Percentiles rank a stretch among this genome's conserved stretches.
These are phyloP conservation scores for Rutpela maculata DNA, from an alignment of 2,888 invertebrate genomes.

Conservation along the genomic window DNA sequence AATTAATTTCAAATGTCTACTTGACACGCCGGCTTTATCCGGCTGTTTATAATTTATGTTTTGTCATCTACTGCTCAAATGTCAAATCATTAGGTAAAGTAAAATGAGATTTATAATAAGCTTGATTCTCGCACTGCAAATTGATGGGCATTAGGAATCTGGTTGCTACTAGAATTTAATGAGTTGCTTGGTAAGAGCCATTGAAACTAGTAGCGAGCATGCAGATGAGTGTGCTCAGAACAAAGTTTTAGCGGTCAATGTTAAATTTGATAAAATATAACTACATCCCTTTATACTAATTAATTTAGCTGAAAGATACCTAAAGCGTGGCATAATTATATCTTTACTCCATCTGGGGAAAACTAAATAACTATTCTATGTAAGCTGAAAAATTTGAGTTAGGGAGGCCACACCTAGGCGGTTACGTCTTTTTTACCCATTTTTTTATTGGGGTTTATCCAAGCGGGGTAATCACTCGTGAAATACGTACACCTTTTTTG, in stretches of 20 bases:
- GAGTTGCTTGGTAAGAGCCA: constrained; percentile 15
- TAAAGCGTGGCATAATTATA: not conserved
- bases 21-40: constrained; percentile 5
- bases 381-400: not conserved
- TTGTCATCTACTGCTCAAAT: constrained; percentile 16
- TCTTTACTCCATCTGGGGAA: not conserved
- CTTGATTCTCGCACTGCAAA: not conserved
- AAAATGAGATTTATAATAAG: constrained; percentile 20
- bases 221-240: not conserved
- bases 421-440: constrained; percentile 3
- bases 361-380: constrained; percentile 2
- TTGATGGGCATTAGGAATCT: not conserved
- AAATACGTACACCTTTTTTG: too few species aligned
- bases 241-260: constrained; percentile 10
- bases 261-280: constrained; percentile 12
- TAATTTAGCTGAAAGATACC: not conserved
- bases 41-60: constrained; percentile 27
- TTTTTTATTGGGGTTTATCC: not conserved
- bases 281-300: constrained; percentile 8
- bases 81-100: constrained; percentile 1
- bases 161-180: constrained; percentile 8
- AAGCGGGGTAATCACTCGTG: too few species aligned
- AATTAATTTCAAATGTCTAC: constrained; percentile 7
- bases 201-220: not conserved
- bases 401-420: not conserved